Percentiles rank a stretch among this genome's conserved stretches.
phyloP scores from a whole-genome alignment of 2,113 vertebrate genomes.

The Epinephelus moara region DNA sequence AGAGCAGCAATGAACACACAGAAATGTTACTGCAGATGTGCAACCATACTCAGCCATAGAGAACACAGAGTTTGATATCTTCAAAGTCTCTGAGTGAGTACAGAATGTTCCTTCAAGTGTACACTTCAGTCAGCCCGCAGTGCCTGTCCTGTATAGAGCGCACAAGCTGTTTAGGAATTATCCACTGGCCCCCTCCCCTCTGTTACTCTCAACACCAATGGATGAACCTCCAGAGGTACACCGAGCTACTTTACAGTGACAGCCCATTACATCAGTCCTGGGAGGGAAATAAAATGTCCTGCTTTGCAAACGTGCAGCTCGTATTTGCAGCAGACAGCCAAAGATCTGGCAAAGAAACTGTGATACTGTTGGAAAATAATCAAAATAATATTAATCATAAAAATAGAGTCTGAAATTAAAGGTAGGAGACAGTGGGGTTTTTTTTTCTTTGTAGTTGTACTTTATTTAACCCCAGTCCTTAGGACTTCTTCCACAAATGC shows the following conservation, averaged over 20 bases:
- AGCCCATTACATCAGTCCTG: constrained; percentile 24
- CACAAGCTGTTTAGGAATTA: constrained; percentile 37
- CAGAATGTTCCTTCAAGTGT: constrained; percentile 53
- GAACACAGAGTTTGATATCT: constrained; percentile 19
- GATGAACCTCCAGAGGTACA: constrained; percentile 25
- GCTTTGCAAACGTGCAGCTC: background rate
- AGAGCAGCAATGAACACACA: background rate
- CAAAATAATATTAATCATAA: background rate
- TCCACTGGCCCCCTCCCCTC: background rate
- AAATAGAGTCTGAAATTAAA: background rate
- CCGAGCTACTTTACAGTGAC: constrained; percentile 34
- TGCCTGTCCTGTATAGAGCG: constrained; percentile 14
- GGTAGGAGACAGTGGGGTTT: background rate
- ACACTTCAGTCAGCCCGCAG: constrained; percentile 8
- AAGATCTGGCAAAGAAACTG: background rate
- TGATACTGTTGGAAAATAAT: background rate
- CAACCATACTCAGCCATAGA: background rate
- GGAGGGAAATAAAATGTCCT: constrained; percentile 13
- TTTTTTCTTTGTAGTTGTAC: background rate
- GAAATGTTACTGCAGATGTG: constrained; percentile 15
- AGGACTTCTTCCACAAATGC: background rate
- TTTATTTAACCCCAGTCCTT: background rate
- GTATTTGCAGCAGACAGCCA: background rate
- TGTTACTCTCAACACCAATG: background rate
- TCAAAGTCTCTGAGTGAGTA: constrained; percentile 30